phyloP scores from a whole-genome alignment of 2,113 vertebrate species.

The Pterophyllum scalare region DNA sequence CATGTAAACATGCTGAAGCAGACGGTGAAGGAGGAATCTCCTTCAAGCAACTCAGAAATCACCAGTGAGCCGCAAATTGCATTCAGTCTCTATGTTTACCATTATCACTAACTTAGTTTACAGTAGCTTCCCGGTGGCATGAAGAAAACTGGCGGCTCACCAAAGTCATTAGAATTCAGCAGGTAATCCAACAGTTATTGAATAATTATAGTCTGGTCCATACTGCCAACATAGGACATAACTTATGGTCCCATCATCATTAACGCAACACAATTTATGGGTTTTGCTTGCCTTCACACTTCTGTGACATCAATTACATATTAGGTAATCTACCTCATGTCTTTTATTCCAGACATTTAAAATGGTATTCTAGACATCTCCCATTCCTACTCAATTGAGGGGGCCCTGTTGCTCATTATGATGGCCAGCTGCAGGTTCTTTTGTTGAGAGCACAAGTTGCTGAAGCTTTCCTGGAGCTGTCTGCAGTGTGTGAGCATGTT shows the following conservation, averaged over 20 bases:
- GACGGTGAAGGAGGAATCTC: neutral
- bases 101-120: constrained; percentile 13
- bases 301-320: neutral
- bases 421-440: constrained; percentile 56
- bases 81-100: neutral
- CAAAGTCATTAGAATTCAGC: neutral
- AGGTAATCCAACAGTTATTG: neutral
- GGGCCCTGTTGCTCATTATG: constrained; percentile 45
- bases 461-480: constrained; percentile 48
- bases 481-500: constrained; percentile 21
- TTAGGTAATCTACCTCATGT: neutral
- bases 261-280: neutral
- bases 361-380: constrained; percentile 24
- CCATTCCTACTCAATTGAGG: constrained; percentile 9
- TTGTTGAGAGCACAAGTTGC: constrained; percentile 36
- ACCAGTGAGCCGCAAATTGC: neutral
- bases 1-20: neutral
- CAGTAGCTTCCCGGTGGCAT: neutral
- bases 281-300: neutral
- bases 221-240: neutral
- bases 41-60: neutral
- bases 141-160: neutral
- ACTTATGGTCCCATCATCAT: neutral
- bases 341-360: constrained; percentile 26
- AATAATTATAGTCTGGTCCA: neutral